phyloP scores from a whole-genome alignment of 2,797 vertebrate genomes.

The Cyclopterus lumpus region DNA sequence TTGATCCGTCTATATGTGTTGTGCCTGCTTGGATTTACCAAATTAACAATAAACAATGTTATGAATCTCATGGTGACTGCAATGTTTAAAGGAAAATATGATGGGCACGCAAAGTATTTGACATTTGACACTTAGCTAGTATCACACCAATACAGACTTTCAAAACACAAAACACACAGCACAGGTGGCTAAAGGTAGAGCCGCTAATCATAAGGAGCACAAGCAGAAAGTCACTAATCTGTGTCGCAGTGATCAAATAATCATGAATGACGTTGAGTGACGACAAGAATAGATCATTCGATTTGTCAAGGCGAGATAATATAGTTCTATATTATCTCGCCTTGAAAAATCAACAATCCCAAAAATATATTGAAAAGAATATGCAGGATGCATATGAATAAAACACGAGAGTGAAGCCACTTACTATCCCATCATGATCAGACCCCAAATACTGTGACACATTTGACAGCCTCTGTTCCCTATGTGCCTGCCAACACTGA shows the following conservation, averaged over 20 bases:
- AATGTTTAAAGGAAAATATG: not conserved
- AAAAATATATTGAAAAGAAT: not conserved
- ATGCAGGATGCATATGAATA: too few relatives aligned
- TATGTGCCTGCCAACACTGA: not conserved
- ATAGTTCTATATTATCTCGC: not conserved
- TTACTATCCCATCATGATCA: not conserved
- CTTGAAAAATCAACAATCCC: not conserved
- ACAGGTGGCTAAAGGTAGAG: not conserved
- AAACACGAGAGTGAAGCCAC: too few relatives aligned
- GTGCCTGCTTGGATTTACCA: not conserved
- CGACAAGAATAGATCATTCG: not conserved
- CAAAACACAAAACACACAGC: slow-evolving; percentile 17
- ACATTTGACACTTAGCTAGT: not conserved
- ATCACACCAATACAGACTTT: not conserved
- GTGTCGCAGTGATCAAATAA: not conserved
- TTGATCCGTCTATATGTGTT: not conserved
- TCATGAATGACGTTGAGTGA: not conserved
- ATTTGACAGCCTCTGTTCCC: not conserved
- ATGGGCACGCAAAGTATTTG: not conserved
- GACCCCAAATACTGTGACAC: not conserved
- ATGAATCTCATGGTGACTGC: not conserved
- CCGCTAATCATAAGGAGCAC: not conserved
- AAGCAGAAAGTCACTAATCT: slow-evolving; percentile 14
- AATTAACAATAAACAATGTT: too few relatives aligned
- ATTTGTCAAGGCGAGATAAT: too few relatives aligned